A percentile compares a stretch with the other conserved stretches of the same genome.
phyloP scores from a whole-genome alignment of 1,140 invertebrate genomes.

The Danaus melanippus region DNA sequence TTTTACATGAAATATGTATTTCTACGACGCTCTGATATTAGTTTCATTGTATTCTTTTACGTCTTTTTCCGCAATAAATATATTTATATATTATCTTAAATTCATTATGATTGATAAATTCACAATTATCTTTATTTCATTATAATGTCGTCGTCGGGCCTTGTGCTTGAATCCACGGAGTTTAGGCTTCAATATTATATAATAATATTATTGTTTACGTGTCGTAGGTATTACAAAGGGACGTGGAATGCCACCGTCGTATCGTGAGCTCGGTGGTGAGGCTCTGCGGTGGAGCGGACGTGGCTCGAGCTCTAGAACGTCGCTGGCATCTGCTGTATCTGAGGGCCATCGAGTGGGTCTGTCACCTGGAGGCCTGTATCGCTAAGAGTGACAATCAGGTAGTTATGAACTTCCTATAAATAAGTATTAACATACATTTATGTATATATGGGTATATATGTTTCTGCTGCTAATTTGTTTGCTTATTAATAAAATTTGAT shows the following conservation, averaged over 20 bases:
- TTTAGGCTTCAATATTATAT: slow-evolving; percentile 1
- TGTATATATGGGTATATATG: too few species aligned
- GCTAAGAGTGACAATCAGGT: slow-evolving; percentile 65
- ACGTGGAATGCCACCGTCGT: slow-evolving; percentile 88
- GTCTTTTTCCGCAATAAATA: too few species aligned
- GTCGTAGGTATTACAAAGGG: slow-evolving; percentile 84
- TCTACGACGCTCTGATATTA: too few species aligned
- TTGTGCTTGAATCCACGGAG: too few species aligned
- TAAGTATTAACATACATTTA: background rate
- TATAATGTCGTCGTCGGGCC: too few species aligned
- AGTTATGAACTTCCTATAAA: slow-evolving; percentile 7
- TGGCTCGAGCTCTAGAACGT: slow-evolving; percentile 78
- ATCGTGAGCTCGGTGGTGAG: slow-evolving; percentile 85
- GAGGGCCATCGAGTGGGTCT: slow-evolving; percentile 91
- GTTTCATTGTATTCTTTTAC: too few species aligned
- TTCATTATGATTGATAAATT: too few species aligned
- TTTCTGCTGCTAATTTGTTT: too few species aligned
- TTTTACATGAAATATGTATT: too few species aligned
- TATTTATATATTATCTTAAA: too few species aligned
- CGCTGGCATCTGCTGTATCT: slow-evolving; percentile 92
- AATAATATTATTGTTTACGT: slow-evolving; percentile 14
- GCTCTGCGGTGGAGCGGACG: slow-evolving; percentile 73
- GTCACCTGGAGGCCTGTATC: slow-evolving; percentile 71
- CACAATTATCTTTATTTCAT: too few species aligned
- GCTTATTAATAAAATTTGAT: too few species aligned